Percentiles rank a stretch among this genome's conserved stretches.
phyloP scores from a whole-genome alignment of 2,797 vertebrate genomes.

The Lacerta viridis region DNA sequence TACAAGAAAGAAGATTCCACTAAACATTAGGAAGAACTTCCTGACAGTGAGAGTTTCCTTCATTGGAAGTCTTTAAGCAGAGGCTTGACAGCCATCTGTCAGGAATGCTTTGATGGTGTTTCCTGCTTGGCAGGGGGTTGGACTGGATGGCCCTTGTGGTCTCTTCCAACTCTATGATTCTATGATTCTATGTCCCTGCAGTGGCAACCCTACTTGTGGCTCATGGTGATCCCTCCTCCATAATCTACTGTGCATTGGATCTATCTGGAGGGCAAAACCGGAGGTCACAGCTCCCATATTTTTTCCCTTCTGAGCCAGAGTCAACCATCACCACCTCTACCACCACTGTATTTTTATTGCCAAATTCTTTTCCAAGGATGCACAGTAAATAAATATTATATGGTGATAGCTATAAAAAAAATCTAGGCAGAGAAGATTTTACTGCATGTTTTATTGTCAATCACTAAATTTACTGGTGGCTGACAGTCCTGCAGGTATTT shows the following conservation, averaged over 20 bases:
- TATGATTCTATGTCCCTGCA: too few relatives aligned
- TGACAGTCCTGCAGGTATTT: not conserved
- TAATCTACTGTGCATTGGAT: not conserved
- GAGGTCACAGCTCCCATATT: not conserved
- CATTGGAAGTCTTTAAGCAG: too few relatives aligned
- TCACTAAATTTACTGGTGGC: not conserved
- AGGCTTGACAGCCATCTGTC: too few relatives aligned
- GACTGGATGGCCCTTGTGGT: too few relatives aligned
- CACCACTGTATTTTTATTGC: not conserved
- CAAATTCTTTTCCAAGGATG: not conserved
- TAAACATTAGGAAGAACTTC: too few relatives aligned
- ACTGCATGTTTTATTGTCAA: conserved; percentile 30
- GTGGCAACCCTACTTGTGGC: not conserved
- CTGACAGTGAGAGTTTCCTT: too few relatives aligned
- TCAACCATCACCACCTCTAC: not conserved
- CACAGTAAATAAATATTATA: conserved; percentile 18
- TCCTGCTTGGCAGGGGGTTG: too few relatives aligned
- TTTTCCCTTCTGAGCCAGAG: not conserved
- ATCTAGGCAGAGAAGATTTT: not conserved
- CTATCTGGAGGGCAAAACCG: not conserved
- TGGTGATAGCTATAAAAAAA: not conserved
- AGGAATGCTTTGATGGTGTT: too few relatives aligned
- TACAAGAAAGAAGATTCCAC: too few relatives aligned
- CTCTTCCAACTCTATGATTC: too few relatives aligned
- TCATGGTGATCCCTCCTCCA: not conserved